These are phyloP conservation scores for Penaeus monodon DNA, from an alignment of 2,888 invertebrate species.

Conservation along the genomic window DNA sequence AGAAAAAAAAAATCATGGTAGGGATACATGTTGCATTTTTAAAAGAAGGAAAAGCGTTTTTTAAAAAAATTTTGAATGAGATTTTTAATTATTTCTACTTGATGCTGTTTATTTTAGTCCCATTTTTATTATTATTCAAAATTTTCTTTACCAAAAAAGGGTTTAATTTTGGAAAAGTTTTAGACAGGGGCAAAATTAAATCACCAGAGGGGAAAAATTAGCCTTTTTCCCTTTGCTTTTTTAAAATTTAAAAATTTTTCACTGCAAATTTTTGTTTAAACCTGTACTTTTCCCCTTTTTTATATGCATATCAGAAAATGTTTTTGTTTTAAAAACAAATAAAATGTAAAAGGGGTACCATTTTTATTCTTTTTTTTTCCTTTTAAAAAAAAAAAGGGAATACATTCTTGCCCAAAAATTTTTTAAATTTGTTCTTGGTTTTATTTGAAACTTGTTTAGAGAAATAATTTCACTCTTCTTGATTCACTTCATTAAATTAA, in stretches of 20 bases:
- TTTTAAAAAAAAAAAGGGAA: no score
- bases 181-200: no score
- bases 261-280: slow-evolving; percentile 56
- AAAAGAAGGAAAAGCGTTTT: slow-evolving; percentile 13
- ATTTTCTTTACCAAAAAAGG: slow-evolving; percentile 30
- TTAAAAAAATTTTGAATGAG: slow-evolving; percentile 12
- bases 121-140: slow-evolving; percentile 41
- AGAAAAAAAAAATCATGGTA: slow-evolving; percentile 18
- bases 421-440: no score
- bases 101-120: slow-evolving; percentile 49
- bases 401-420: no score
- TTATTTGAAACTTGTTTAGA: no score
- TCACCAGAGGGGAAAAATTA: no score
- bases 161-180: no score
- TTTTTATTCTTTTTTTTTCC: not conserved
- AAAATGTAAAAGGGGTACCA: slow-evolving; percentile 53
- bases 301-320: slow-evolving; percentile 59
- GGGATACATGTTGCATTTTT: slow-evolving; percentile 35
- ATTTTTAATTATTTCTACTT: slow-evolving; percentile 41
- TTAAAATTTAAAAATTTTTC: slow-evolving; percentile 34
- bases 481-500: no score
- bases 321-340: slow-evolving; percentile 57
- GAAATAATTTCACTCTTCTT: no score
- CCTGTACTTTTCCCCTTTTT: slow-evolving; percentile 61
- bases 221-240: slow-evolving; percentile 14